phyloP scores from a whole-genome alignment of 2,797 vertebrate species.

The Phoeniculus purpureus region DNA sequence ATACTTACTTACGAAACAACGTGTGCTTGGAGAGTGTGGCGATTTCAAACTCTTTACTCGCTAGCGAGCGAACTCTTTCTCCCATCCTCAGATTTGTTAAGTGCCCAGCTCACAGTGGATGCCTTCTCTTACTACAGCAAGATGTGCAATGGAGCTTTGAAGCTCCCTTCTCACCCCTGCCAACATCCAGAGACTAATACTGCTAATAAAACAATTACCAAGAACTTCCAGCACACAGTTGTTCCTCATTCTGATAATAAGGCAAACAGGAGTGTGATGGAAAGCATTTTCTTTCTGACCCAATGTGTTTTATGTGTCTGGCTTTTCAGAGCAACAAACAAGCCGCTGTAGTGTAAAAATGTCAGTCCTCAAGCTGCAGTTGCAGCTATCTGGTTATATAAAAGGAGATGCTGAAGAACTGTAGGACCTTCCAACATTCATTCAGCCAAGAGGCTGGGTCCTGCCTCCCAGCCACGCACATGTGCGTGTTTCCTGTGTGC shows the following conservation, averaged over 20 bases:
- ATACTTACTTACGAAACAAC: not conserved
- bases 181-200: not conserved
- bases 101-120: not conserved
- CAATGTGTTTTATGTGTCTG: not conserved
- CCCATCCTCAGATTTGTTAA: not conserved
- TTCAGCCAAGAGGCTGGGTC: conserved; percentile 12
- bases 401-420: conserved; percentile 26
- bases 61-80: not conserved
- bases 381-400: conserved; percentile 8
- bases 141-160: not conserved
- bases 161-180: not conserved
- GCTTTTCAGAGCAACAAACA: conserved; percentile 20
- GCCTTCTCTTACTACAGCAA: not conserved
- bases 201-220: not conserved
- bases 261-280: not conserved
- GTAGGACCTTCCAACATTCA: conserved; percentile 2
- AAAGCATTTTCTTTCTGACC: conserved; percentile 1
- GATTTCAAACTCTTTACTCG: not conserved
- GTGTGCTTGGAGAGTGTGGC: not conserved
- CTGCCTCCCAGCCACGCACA: not conserved
- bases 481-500: not conserved
- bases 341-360: conserved; percentile 21
- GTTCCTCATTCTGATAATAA: not conserved
- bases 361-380: conserved; percentile 2
- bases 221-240: not conserved